Evolutionary conservation across 2,113 vertebrate genomes (phyloP), one percentile per base, ranked within the genome.

Genomic region (Anseranas semipalmata): DNA sequence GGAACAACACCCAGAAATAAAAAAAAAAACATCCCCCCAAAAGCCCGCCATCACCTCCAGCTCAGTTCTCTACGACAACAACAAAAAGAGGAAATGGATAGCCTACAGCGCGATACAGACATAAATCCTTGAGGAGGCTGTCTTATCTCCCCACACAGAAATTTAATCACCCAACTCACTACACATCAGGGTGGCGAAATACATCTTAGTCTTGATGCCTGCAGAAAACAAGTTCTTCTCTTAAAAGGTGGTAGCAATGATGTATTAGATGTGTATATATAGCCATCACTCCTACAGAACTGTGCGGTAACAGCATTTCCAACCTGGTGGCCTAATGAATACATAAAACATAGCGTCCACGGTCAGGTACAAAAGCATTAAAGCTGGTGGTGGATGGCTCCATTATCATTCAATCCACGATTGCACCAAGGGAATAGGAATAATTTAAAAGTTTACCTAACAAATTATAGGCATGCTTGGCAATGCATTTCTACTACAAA

Each of bases 71-170:
- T 15, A 56, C 72, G 86, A 35, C 50, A 68, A 90, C 56, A 41
- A 52, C 22, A 52, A 81, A n/a, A 89, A 73, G 66, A 66, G 45
- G 39, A 63, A 74, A 94, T 65, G 39, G 58, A 50, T 25, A 56
- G 58, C 86, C 95, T 62, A 14, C 66, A 67, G 94, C 85, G 80
- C 24, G 2, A 45, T 50, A 81, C 1, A 1, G 66, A 65, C 77
- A 83, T 89, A 93, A 96, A 95, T 93, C 95, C 90, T 93, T 92
- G 92, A 81, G 90, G 45, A 80, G 22, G 50, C 87, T 93, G 89
- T 93, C 90, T 94, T 89, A 76, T 89, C 90, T 96, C 28, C 7
- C 80, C 74, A 85, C 89, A 76, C 62, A 88, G 90, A 70, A 89
- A 96, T 89, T 93, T 91, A 95, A 93, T 97, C 95, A 95, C 77